phyloP scores from a whole-genome alignment of 1,140 invertebrate genomes.

The Andricus grossulariae region DNA sequence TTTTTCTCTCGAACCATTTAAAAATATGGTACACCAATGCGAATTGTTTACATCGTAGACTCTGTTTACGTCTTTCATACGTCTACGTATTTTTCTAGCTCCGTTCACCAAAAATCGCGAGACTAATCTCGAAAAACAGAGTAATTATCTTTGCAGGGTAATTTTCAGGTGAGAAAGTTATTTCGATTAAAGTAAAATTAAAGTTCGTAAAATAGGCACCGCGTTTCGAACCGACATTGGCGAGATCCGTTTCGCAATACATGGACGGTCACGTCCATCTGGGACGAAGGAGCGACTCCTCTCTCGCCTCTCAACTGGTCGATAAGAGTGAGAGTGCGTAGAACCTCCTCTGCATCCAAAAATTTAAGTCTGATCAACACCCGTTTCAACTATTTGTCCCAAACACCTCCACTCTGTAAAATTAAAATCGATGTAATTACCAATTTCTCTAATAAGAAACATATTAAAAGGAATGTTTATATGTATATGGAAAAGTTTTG shows the following conservation, averaged over 20 bases:
- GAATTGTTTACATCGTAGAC: slow-evolving; percentile 9
- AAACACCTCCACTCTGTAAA: slow-evolving; percentile 2
- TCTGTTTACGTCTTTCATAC: neutral
- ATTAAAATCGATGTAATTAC: slow-evolving; percentile 11
- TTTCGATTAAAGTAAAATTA: neutral
- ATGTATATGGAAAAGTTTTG: neutral
- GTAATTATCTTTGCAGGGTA: neutral
- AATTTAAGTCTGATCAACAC: slow-evolving; percentile 26
- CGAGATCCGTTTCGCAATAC: slow-evolving; percentile 35
- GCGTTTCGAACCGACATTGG: slow-evolving; percentile 19
- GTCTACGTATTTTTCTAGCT: neutral
- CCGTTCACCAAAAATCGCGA: no score
- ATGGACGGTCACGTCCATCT: slow-evolving; percentile 48
- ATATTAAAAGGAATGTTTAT: neutral
- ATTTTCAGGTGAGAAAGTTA: neutral
- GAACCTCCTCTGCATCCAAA: neutral
- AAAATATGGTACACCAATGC: neutral
- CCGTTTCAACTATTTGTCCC: slow-evolving; percentile 20
- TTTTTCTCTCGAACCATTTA: neutral
- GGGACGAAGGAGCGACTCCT: slow-evolving; percentile 49
- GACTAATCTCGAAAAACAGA: neutral
- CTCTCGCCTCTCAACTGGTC: slow-evolving; percentile 55
- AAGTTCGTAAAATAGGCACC: neutral
- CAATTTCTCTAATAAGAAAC: neutral
- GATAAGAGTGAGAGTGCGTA: slow-evolving; percentile 70